Evolutionary conservation across 2,888 invertebrate species (phyloP), one percentile per base, ranked within the genome.

Genomic region (Sussaba pulchella): DNA sequence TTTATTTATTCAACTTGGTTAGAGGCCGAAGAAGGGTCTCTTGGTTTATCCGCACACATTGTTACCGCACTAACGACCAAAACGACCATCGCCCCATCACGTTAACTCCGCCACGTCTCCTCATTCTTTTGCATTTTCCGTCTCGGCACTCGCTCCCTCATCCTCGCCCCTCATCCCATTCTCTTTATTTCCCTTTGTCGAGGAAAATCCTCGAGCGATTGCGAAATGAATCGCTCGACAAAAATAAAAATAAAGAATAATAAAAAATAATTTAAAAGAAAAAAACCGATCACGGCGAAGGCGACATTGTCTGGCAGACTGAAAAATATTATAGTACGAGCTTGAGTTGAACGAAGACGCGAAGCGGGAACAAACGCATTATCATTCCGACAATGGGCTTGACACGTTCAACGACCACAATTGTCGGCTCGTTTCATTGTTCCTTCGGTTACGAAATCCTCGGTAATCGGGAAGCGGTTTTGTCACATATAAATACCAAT

Each of bases 1-100:
- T 73, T 64, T 54, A 73, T 73, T 73, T 64, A 73, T 73, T 73
- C 73, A 64, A 54, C 63, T 64, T 45, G n/a, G 26, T 31, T 50
- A 3, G 12, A 21, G 21, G 50, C 21, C 21, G 50, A 12, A 10
- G 54, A 54, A 64, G 63, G 54, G 19, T 54, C 41, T 63, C 45
- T 31, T n/a, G 17, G 47, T 14, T 4, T 59, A 10, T 64, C 31
- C 64, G 73, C 64, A 64, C 54, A 73, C 73, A 73, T 64, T 57
- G 64, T 73, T 73, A 64, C 54, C 72, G 21, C 17, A 73, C 54
- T 54, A 64, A 66, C 73, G 64, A 64, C 64, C 26, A 73, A 45
- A 73, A 43, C 54, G 54, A 54, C 54, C 54, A 36, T 54, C 52
- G 54, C 26, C 31, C 63, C 43, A 31, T n/a, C 67, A 17, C 63